A percentile compares a stretch with the other conserved stretches of the same genome.
phyloP scores from a whole-genome alignment of 2,797 vertebrate genomes.

The Bucorvus abyssinicus region DNA sequence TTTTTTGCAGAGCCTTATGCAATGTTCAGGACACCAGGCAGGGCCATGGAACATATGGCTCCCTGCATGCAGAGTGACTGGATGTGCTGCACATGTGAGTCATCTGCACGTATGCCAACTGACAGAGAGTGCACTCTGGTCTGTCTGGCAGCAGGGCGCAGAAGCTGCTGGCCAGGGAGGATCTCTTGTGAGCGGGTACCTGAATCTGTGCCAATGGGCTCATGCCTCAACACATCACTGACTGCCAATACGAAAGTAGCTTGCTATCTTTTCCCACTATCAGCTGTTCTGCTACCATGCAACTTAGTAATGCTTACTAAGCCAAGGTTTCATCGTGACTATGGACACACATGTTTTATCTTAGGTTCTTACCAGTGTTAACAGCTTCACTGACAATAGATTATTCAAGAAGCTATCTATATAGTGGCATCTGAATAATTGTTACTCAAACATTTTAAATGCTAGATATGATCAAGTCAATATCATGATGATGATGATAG shows the following conservation, averaged over 20 bases:
- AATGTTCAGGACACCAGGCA: neutral
- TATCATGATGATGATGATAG: neutral
- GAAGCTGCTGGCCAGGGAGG: neutral
- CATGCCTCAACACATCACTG: neutral
- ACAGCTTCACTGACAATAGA: neutral
- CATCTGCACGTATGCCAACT: rapidly evolving
- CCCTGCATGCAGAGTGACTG: neutral
- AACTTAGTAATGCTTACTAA: neutral
- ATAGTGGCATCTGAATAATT: neutral
- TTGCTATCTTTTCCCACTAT: neutral
- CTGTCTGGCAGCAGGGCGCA: neutral
- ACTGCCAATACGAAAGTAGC: neutral
- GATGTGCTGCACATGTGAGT: neutral
- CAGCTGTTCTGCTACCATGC: neutral
- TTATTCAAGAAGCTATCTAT: neutral
- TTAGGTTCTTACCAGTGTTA: neutral
- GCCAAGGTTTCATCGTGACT: neutral
- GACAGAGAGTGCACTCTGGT: rapidly evolving
- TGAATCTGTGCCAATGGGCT: neutral
- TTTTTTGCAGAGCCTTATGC: rapidly evolving
- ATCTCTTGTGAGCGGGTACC: neutral
- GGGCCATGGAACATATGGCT: neutral
- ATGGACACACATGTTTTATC: neutral
- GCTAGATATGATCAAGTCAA: neutral
- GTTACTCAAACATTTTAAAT: neutral